phyloP scores from a whole-genome alignment of 2,888 invertebrate species.

The Reticulitermes lucifugus region DNA sequence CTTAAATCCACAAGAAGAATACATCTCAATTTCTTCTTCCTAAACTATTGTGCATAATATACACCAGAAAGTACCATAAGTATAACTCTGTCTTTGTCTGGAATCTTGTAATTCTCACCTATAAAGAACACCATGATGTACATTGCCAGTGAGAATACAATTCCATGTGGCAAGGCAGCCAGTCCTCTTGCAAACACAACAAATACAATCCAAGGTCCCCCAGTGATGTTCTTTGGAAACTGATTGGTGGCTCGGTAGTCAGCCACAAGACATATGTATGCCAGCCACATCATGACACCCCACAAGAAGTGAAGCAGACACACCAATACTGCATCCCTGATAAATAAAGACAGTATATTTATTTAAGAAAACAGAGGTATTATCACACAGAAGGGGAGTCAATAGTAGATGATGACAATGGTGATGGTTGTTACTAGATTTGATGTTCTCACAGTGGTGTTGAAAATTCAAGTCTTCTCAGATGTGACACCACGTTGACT shows the following conservation, averaged over 20 bases:
- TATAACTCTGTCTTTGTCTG: neutral
- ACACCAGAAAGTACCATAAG: too few species aligned
- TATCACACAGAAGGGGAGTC: neutral
- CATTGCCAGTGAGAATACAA: conserved; percentile 6
- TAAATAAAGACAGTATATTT: neutral
- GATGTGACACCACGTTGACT: too few species aligned
- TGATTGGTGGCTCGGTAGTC: neutral
- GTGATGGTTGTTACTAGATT: too few species aligned
- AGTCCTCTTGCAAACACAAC: conserved; percentile 34
- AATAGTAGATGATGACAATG: too few species aligned
- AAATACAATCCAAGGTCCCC: conserved; percentile 28
- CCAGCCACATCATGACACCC: conserved; percentile 38
- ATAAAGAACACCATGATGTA: conserved; percentile 36
- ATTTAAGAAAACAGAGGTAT: neutral
- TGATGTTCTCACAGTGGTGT: too few species aligned
- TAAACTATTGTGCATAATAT: too few species aligned
- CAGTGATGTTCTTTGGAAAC: neutral
- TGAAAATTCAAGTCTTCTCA: too few species aligned
- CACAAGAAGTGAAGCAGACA: conserved; percentile 31
- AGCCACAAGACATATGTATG: conserved; percentile 24
- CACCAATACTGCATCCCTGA: conserved; percentile 15
- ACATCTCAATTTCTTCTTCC: neutral
- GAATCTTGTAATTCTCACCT: conserved; percentile 1
- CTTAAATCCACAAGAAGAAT: too few species aligned
- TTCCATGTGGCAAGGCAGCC: conserved; percentile 20